Percentiles rank a stretch among this genome's conserved stretches.
phyloP scores from a whole-genome alignment of 2,888 invertebrate species.

The Trichopria drosophilae region DNA sequence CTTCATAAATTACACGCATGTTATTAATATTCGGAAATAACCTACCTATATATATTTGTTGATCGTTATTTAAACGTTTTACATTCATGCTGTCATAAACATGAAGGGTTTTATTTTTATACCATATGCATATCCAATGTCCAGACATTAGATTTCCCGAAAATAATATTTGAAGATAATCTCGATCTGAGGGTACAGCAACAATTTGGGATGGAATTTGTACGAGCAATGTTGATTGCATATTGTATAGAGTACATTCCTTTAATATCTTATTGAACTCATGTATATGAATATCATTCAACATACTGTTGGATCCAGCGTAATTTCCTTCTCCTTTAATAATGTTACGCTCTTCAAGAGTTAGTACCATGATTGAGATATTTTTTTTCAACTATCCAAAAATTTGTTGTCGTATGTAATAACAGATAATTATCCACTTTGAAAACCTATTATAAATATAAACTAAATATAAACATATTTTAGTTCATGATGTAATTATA shows the following conservation, averaged over 20 bases:
- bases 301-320: no score
- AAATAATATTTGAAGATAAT: slow-evolving; percentile 9
- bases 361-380: no score
- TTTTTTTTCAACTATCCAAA: no score
- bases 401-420: no score
- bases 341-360: no score
- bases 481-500: no score
- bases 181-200: neutral
- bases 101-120: slow-evolving; percentile 1
- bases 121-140: slow-evolving; percentile 1
- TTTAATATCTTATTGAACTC: neutral
- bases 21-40: slow-evolving; percentile 1
- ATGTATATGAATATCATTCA: no score
- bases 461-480: no score
- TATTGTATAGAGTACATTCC: no score
- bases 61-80: neutral
- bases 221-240: neutral
- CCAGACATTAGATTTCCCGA: neutral
- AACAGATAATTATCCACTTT: no score
- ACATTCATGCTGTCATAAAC: slow-evolving; percentile 5
- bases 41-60: neutral
- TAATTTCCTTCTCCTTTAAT: no score
- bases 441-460: no score
- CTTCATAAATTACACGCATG: slow-evolving; percentile 4
- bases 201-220: neutral